Evolutionary conservation across 1,140 invertebrate species (phyloP).

Genomic region (Diabrotica virgifera): DNA sequence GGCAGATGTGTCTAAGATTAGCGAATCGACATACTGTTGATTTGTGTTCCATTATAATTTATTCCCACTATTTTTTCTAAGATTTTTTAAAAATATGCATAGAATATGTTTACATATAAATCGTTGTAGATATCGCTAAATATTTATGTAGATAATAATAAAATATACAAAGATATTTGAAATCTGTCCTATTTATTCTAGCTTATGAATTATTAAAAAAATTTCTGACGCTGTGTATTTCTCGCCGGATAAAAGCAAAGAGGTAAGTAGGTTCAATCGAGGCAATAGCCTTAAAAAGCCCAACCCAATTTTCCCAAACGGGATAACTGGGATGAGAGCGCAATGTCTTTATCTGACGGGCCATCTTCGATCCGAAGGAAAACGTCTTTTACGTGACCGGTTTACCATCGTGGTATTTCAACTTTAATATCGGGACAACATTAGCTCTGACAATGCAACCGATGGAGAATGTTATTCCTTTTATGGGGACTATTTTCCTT

Average conservation of each 20-base stretch:
- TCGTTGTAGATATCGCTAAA: too few relatives aligned
- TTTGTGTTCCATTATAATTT: too few relatives aligned
- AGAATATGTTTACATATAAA: too few relatives aligned
- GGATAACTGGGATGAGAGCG: conserved; percentile 25
- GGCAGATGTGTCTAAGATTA: too few relatives aligned
- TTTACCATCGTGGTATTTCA: conserved; percentile 13
- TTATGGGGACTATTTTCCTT: not conserved
- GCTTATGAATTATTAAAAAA: too few relatives aligned
- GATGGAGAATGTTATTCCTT: not conserved
- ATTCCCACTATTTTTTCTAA: too few relatives aligned
- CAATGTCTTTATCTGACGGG: conserved; percentile 22
- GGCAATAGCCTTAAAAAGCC: not conserved
- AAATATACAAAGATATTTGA: too few relatives aligned
- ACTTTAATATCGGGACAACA: conserved; percentile 1
- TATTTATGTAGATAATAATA: too few relatives aligned
- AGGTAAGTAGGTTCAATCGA: conserved; percentile 10
- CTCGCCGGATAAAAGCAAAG: not conserved
- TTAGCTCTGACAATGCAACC: not conserved
- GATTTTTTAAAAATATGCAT: too few relatives aligned
- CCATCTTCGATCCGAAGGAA: conserved; percentile 18
- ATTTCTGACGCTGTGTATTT: too few relatives aligned
- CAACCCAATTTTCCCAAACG: conserved; percentile 24
- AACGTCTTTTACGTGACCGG: conserved; percentile 23
- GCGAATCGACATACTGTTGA: too few relatives aligned
- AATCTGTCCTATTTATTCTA: too few relatives aligned